phyloP scores from a whole-genome alignment of 2,888 invertebrate species.

The Drosophila prostipennis region DNA sequence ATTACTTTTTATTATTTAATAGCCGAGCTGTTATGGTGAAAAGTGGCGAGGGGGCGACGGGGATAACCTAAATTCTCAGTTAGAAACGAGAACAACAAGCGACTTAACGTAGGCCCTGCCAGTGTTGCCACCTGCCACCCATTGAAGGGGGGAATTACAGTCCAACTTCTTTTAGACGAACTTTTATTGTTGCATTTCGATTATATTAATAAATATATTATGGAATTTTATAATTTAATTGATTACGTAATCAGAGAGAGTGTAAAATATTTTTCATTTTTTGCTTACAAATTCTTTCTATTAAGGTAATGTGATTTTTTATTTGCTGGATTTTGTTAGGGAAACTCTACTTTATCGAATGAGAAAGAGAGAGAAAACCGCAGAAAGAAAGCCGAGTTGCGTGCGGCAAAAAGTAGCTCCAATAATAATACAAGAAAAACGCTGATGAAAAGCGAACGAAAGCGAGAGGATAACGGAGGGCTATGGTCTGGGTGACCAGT shows the following conservation, averaged over 20 bases:
- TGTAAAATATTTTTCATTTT: too few species aligned
- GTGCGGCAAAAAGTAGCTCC: conserved; percentile 68
- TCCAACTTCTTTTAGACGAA: not conserved
- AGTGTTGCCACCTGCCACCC: conserved; percentile 43
- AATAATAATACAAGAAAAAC: conserved; percentile 63
- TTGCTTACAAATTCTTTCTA: too few species aligned
- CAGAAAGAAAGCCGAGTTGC: conserved; percentile 62
- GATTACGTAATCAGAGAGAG: too few species aligned
- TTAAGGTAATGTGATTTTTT: not conserved
- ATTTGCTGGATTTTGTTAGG: not conserved
- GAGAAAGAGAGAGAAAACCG: conserved; percentile 13
- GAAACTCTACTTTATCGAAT: conserved; percentile 11
- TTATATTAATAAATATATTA: too few species aligned
- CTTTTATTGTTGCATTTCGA: not conserved
- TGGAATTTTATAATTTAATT: too few species aligned
- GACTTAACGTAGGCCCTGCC: conserved; percentile 30
- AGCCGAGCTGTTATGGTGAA: conserved; percentile 21
- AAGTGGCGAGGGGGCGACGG: conserved; percentile 10
- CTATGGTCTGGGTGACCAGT: conserved; percentile 9
- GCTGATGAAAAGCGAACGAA: conserved; percentile 66
- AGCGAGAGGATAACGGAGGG: conserved; percentile 35
- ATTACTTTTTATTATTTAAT: conserved; percentile 51
- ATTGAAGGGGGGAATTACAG: conserved; percentile 15
- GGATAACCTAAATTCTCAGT: conserved; percentile 44
- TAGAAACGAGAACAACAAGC: conserved; percentile 44